Base-by-base conservation (phyloP, 2,113 vertebrate genomes). In the Haemorhous mexicanus region DNA sequence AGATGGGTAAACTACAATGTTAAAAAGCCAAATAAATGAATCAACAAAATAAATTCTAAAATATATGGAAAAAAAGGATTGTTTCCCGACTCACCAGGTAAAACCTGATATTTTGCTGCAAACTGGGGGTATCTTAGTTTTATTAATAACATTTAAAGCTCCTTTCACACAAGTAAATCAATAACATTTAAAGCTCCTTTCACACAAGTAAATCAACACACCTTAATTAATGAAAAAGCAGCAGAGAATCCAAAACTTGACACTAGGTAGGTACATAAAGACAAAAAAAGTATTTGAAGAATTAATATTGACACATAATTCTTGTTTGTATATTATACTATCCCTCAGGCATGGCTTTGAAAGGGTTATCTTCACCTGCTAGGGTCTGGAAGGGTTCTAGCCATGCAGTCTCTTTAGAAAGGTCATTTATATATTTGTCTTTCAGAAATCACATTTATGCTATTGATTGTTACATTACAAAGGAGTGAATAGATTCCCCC, bases 381-480 rank as follows among this genome's bases (percentile, higher is more conserved):
- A 56, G n/a, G 16, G 7, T 37, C 44, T 78, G 18, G 66, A 84
- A 76, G 49, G 78, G 53, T 84, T 69, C 88, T 93, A 78, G 55
- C 16, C 73, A n/a, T 28, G 58, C 3, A 2, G 27, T 68, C 37
- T 90, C 64, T 81, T 95, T 56, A 81, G 79, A 96, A 96, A 96
- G 93, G 88, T 94, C 92, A 84, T 89, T 90, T 97, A 72, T 90
- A 53, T 61, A 56, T 88, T 90, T 93, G 85, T 87, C 90, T 95
- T 88, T 49, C 56, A 90, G 92, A 94, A 91, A 95, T 83, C 69
- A 87, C 80, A 87, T 94, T 96, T 95, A 63, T 84, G 67, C 47
- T 96, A 97, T 96, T 84, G 94, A 94, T 92, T 81, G 68, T 62
- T 93, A 66, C 72, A 87, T 63, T 92, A 85, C 1, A 5, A 72